Evolutionary conservation across 2,797 vertebrate genomes (phyloP).

Genomic region (Mallotus villosus): DNA sequence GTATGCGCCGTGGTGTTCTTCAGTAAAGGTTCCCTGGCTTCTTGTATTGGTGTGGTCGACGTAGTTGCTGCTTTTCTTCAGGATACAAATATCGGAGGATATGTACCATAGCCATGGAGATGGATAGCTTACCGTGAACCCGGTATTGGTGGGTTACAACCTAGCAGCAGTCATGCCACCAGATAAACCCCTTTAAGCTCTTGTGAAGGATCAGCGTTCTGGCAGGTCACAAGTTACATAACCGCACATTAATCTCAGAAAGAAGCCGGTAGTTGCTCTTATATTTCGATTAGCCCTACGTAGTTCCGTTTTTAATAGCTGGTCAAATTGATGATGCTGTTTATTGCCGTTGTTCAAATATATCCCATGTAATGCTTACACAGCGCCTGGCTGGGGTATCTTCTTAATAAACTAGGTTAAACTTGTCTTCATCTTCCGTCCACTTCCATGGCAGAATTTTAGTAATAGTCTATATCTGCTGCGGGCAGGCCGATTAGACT

Average conservation of each 20-base stretch:
- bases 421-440: too few relatives aligned
- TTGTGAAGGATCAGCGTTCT: constrained; percentile 59
- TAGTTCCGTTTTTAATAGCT: too few relatives aligned
- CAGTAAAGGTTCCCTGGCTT: not conserved
- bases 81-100: not conserved
- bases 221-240: constrained; percentile 69
- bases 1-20: not conserved
- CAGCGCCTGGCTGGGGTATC: too few relatives aligned
- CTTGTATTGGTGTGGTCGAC: not conserved
- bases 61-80: not conserved
- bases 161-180: constrained; percentile 43
- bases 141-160: not conserved
- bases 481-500: too few relatives aligned
- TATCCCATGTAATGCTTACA: too few relatives aligned
- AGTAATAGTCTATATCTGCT: too few relatives aligned
- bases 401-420: too few relatives aligned
- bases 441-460: too few relatives aligned
- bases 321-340: too few relatives aligned
- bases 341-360: too few relatives aligned
- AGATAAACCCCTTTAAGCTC: constrained; percentile 63
- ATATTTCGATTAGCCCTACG: not conserved
- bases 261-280: constrained; percentile 44
- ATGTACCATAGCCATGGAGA: not conserved
- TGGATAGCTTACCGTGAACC: not conserved
- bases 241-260: constrained; percentile 58